Evolutionary conservation across 2,888 invertebrate species (phyloP).

Genomic region (Lycocerus yunnanus): DNA sequence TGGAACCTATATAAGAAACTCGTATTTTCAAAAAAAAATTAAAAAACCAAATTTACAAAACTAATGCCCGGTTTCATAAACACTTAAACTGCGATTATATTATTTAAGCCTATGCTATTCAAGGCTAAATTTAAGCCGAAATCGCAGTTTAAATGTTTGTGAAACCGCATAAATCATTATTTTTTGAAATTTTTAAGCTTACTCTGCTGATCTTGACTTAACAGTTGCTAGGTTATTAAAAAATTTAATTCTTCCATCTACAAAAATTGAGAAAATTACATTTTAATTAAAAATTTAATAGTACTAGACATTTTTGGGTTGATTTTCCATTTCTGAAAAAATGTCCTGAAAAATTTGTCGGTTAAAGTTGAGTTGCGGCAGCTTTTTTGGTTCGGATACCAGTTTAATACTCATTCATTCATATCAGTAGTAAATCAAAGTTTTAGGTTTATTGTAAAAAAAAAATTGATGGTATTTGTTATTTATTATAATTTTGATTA

Average conservation of each 20-base stretch:
- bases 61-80: too few relatives aligned
- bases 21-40: neutral
- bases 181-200: constrained; percentile 26
- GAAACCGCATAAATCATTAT: neutral
- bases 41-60: too few relatives aligned
- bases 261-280: neutral
- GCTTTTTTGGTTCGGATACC: constrained; percentile 20
- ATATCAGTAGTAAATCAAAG: constrained; percentile 33
- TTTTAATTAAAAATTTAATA: neutral
- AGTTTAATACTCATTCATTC: constrained; percentile 24
- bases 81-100: too few relatives aligned
- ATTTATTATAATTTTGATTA: too few relatives aligned
- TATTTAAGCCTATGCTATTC: too few relatives aligned
- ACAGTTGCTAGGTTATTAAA: constrained; percentile 55
- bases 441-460: constrained; percentile 37
- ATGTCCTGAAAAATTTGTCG: neutral
- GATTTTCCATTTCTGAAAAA: neutral
- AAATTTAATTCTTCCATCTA: constrained; percentile 4
- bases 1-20: constrained; percentile 64
- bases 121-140: too few relatives aligned
- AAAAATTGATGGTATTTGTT: too few relatives aligned
- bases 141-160: too few relatives aligned
- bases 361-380: constrained; percentile 11
- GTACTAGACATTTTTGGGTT: constrained; percentile 19
- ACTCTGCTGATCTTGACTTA: constrained; percentile 60